A percentile compares a stretch with the other conserved stretches of the same genome.
phyloP scores from a whole-genome alignment of 2,113 vertebrate species.

The Lophius piscatorius region DNA sequence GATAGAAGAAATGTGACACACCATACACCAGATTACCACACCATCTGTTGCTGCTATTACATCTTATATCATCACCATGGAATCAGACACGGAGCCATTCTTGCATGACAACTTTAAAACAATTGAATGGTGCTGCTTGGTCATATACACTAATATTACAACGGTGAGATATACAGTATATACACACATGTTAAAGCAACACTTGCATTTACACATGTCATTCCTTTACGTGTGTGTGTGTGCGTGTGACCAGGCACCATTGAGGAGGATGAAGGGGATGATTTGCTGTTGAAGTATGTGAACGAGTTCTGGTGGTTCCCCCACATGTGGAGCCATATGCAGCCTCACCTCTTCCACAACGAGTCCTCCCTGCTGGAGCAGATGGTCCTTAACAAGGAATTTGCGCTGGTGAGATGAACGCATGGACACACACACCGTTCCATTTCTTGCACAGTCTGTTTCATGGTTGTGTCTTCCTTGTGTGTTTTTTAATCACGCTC shows the following conservation, averaged over 20 bases:
- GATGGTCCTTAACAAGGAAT: slow-evolving; percentile 99
- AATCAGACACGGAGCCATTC: slow-evolving; percentile 32
- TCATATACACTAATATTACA: slow-evolving; percentile 1
- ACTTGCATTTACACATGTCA: neutral
- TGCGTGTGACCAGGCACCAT: slow-evolving; percentile 81
- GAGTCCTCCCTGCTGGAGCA: slow-evolving; percentile 95
- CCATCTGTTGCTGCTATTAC: slow-evolving; percentile 28
- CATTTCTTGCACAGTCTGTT: slow-evolving; percentile 37
- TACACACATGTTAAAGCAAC: no score
- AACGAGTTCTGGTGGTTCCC: slow-evolving; percentile 99
- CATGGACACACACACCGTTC: neutral
- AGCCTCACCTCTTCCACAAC: slow-evolving; percentile 98
- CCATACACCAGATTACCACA: slow-evolving; percentile 12
- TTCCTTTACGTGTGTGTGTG: slow-evolving; percentile 10
- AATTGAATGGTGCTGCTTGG: slow-evolving; percentile 5
- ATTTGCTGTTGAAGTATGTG: slow-evolving; percentile 88
- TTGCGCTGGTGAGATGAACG: slow-evolving; percentile 88
- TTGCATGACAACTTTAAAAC: slow-evolving; percentile 40
- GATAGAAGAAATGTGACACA: slow-evolving; percentile 27
- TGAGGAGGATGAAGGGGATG: slow-evolving; percentile 93
- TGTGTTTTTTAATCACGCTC: slow-evolving; percentile 46
- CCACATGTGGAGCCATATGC: slow-evolving; percentile 99
- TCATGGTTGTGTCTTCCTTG: slow-evolving; percentile 17
- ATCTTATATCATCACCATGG: slow-evolving; percentile 47
- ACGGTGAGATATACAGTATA: no score